phyloP scores from a whole-genome alignment of 2,113 vertebrate species.

The Eptesicus fuscus region DNA sequence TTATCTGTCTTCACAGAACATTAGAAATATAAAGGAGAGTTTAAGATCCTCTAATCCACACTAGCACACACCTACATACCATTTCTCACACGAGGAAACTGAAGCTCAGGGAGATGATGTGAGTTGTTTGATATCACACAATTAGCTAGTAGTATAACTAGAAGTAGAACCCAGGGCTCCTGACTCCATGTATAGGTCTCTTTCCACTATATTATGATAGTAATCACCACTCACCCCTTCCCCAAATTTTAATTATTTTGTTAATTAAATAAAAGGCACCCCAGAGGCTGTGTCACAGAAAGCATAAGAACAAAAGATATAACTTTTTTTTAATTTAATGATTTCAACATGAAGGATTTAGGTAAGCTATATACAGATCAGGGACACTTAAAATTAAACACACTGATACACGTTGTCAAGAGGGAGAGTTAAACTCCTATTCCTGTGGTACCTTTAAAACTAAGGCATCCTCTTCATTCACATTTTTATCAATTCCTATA shows the following conservation, averaged over 20 bases:
- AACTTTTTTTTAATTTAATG: not conserved
- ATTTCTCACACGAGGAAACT: not conserved
- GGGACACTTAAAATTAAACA: not conserved
- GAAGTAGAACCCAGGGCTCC: not conserved
- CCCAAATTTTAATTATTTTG: not conserved
- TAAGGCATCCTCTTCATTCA: not conserved
- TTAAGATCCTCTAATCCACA: not conserved
- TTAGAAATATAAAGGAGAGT: not conserved
- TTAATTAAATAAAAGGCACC: not conserved
- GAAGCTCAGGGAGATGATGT: not conserved
- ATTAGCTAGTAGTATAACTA: not conserved
- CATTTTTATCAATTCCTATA: not conserved
- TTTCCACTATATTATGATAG: not conserved
- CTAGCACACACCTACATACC: not conserved
- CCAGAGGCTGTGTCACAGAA: not conserved
- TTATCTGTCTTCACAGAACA: not conserved
- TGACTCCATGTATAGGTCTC: not conserved
- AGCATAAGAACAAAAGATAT: not conserved
- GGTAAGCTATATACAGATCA: not conserved
- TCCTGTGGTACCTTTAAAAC: not conserved
- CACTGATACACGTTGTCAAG: not conserved
- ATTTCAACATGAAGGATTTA: slow-evolving; percentile 16
- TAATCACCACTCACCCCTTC: not conserved
- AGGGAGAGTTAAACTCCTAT: not conserved
- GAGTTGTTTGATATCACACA: not conserved